phyloP scores from a whole-genome alignment of 2,797 vertebrate genomes.

The Amblyopsis hoosieri region DNA sequence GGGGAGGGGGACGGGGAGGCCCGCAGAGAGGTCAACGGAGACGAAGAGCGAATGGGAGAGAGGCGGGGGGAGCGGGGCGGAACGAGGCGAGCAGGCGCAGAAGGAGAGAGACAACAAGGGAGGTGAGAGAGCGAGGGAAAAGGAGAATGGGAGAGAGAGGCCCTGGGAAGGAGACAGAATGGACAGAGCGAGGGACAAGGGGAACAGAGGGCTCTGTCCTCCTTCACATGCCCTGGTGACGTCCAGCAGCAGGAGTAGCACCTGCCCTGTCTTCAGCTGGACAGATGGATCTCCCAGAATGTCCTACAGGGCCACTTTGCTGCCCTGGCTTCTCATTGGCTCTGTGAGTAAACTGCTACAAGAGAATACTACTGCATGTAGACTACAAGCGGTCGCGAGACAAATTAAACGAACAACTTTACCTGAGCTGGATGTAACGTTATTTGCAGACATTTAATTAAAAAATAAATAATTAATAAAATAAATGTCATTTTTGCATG shows the following conservation, averaged over 20 bases:
- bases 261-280: slow-evolving; percentile 61
- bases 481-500: too few relatives aligned
- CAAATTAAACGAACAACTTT: too few relatives aligned
- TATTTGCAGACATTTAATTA: too few relatives aligned
- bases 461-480: too few relatives aligned
- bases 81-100: slow-evolving; percentile 47
- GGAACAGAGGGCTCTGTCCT: slow-evolving; percentile 43
- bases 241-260: slow-evolving; percentile 50
- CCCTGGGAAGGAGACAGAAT: slow-evolving; percentile 46
- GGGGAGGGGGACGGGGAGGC: slow-evolving; percentile 41
- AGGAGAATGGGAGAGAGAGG: slow-evolving; percentile 28
- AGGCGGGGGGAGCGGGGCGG: slow-evolving; percentile 40
- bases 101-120: slow-evolving; percentile 34
- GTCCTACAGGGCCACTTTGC: slow-evolving; percentile 77
- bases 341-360: slow-evolving; percentile 69
- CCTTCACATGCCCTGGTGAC: slow-evolving; percentile 10
- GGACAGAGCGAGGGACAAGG: slow-evolving; percentile 59
- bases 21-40: slow-evolving; percentile 44
- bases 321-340: slow-evolving; percentile 74
- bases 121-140: slow-evolving; percentile 1
- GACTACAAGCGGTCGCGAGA: too few relatives aligned
- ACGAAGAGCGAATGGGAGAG: slow-evolving; percentile 43
- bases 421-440: too few relatives aligned
- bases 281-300: slow-evolving; percentile 64
- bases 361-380: too few relatives aligned